Percentiles rank a stretch among this genome's conserved stretches.
phyloP scores from a whole-genome alignment of 2,888 invertebrate species.

The Drosophila siamana region DNA sequence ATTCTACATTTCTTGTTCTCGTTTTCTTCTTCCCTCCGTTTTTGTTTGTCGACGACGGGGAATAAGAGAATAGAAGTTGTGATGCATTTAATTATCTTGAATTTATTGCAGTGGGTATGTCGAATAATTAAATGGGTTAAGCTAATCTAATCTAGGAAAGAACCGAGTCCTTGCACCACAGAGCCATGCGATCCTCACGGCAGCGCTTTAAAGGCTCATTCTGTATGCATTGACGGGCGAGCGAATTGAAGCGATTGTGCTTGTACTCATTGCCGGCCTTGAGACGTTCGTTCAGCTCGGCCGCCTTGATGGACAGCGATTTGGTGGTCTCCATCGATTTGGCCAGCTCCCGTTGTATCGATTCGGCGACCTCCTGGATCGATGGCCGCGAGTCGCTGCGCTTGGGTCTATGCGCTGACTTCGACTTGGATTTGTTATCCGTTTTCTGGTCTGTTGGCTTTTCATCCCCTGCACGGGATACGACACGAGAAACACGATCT shows the following conservation, averaged over 20 bases:
- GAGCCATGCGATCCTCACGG: conserved; percentile 60
- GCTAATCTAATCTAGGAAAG: conserved; percentile 46
- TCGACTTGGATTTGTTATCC: neutral
- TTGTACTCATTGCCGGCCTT: conserved; percentile 60
- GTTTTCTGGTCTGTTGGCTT: neutral
- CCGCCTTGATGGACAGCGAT: conserved; percentile 39
- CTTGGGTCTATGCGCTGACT: neutral
- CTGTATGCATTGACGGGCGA: conserved; percentile 34
- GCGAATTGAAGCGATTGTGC: conserved; percentile 45
- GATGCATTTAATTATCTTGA: neutral
- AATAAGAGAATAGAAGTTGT: neutral
- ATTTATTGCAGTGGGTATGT: neutral
- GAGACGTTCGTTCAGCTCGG: conserved; percentile 45
- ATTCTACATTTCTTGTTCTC: conserved; percentile 29
- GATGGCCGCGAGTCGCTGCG: neutral
- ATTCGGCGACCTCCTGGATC: conserved; percentile 17
- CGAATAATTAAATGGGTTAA: neutral
- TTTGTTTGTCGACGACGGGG: neutral
- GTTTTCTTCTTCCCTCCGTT: conserved; percentile 1
- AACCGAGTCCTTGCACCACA: conserved; percentile 62
- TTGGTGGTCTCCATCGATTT: conserved; percentile 12
- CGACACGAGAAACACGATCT: conserved; percentile 22
- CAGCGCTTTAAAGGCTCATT: conserved; percentile 37
- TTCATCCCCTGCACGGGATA: neutral
- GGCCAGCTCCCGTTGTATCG: conserved; percentile 13